Evolutionary conservation across 2,888 invertebrate genomes (phyloP), one percentile per base, ranked within the genome.

Genomic region (Apamea anceps): DNA sequence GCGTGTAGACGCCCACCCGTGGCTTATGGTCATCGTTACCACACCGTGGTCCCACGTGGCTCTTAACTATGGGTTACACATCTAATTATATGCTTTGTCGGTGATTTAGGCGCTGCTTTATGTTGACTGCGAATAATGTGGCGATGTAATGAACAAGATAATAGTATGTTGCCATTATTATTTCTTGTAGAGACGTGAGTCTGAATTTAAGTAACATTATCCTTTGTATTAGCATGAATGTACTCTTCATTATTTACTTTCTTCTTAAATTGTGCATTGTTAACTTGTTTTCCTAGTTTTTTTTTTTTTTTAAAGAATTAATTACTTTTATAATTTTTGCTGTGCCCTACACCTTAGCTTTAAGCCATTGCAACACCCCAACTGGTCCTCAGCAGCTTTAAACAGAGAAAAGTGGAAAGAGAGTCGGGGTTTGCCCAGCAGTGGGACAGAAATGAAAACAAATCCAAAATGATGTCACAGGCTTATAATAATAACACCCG

Each of bases 41-140:
- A 72, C 84, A 87, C 72, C 15, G 21, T 37, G 57, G 37, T 21
- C 66, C 72, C 80, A 86, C 87, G 75, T 79, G 77, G 62, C 48
- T 63, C 32, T 71, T 45, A 66, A 42, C 54, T 60, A 57, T 73
- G 62, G 65, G 18, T 83, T 73, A 70, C 70, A 74, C 66, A 67
- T 84, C 42, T 81, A 83, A 83, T 83, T 72, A 86, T 83, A 78
- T 72, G 67, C 18, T 74, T 75, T 45, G 28, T 25, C 21, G 28
- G 71, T 78, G 42, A 81, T 71, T 76, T 57, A 68, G 32, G 18
- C 15, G 63, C 10, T 32, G 21, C 15, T 80, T 65, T 72, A 72
- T 51, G 37, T 57, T 48, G 45, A 28, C 65, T 25, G 13, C 21
- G 13, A 72, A 71, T 76, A 60, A 66, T 60, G 12, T 60, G 67